Percentiles rank a stretch among this genome's conserved stretches.
phyloP scores from a whole-genome alignment of 2,797 vertebrate species.

The Amazona finschi region DNA sequence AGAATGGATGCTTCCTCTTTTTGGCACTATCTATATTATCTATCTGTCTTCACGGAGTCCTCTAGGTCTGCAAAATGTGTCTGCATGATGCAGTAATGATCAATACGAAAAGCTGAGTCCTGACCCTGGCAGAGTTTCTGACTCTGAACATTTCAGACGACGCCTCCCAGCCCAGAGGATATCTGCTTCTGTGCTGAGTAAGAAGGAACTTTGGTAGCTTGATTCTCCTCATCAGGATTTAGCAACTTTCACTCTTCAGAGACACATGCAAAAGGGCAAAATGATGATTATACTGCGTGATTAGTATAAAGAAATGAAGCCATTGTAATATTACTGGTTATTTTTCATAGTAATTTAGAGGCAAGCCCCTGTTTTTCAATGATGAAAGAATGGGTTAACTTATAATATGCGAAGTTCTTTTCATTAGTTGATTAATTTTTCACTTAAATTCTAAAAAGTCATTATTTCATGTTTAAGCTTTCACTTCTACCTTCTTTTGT shows the following conservation, averaged over 20 bases:
- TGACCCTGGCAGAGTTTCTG: background rate
- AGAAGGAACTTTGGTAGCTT: background rate
- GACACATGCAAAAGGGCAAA: constrained; percentile 8
- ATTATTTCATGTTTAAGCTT: constrained; percentile 36
- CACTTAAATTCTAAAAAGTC: constrained; percentile 27
- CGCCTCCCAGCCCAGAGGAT: background rate
- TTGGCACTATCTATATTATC: background rate
- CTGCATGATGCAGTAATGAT: background rate
- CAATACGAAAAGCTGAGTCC: background rate
- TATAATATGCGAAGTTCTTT: constrained; percentile 43
- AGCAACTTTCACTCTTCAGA: constrained; percentile 19
- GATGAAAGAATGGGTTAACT: background rate
- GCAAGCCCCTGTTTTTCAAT: constrained; percentile 21
- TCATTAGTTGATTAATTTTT: constrained; percentile 66
- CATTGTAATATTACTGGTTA: constrained; percentile 32
- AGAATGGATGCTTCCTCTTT: accelerated
- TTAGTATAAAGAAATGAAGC: constrained; percentile 42
- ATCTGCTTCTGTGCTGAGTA: constrained; percentile 17
- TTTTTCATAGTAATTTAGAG: constrained; percentile 53
- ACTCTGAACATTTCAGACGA: background rate
- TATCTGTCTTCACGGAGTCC: background rate
- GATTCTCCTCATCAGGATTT: background rate
- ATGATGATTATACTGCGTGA: constrained; percentile 11
- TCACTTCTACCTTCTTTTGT: constrained; percentile 36
- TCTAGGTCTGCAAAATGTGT: background rate